phyloP scores from a whole-genome alignment of 2,797 vertebrate genomes.

The Squalus acanthias region DNA sequence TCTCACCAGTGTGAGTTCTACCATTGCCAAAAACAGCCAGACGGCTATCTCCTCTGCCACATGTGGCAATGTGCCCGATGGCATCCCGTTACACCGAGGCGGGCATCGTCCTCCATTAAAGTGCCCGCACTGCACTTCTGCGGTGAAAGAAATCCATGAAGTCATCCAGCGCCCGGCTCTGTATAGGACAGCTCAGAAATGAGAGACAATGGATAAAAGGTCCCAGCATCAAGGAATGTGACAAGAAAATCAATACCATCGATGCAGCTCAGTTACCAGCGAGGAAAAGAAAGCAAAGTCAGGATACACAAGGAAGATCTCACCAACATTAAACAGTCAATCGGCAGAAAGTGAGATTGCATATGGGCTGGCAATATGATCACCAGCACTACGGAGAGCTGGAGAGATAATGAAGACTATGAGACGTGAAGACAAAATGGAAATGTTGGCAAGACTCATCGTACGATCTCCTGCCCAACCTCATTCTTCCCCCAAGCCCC shows the following conservation, averaged over 20 bases:
- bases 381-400: background rate
- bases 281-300: background rate
- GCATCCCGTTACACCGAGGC: background rate
- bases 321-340: background rate
- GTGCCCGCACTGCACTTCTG: background rate
- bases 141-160: background rate
- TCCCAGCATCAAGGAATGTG: background rate
- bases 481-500: background rate
- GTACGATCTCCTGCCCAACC: background rate
- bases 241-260: slow-evolving; percentile 22
- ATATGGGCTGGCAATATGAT: background rate
- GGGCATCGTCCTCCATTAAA: background rate
- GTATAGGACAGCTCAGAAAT: background rate
- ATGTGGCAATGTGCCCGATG: background rate
- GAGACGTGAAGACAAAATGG: background rate
- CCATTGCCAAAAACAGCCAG: slow-evolving; percentile 96
- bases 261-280: slow-evolving; percentile 11
- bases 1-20: slow-evolving; percentile 99
- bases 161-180: background rate
- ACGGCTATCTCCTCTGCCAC: slow-evolving; percentile 50
- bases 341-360: background rate
- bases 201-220: background rate
- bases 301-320: background rate
- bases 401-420: background rate
- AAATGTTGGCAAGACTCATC: background rate